Conservation (phyloP, 2,888 invertebrate genomes). For the Ephialtes manifestator region DNA sequence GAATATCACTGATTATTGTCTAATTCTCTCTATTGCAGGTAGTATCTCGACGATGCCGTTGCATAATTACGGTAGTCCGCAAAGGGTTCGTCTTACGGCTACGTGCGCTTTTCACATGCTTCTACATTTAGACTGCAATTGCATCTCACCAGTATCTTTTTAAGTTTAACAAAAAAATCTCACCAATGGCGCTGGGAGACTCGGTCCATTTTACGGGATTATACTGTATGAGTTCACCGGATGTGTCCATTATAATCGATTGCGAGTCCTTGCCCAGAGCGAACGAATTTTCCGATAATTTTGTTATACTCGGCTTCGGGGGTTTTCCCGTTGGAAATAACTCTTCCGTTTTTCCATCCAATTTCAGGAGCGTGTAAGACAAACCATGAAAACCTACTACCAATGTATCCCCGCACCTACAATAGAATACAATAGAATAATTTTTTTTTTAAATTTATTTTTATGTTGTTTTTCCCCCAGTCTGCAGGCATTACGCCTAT, state of each 20-base stretch:
- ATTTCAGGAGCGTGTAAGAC: constrained; percentile 82
- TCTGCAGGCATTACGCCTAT: no score
- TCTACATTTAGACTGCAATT: no score
- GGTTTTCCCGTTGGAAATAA: constrained; percentile 95
- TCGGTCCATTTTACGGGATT: constrained; percentile 94
- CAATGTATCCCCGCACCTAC: constrained; percentile 83
- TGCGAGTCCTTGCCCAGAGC: constrained; percentile 95
- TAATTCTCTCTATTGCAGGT: no score
- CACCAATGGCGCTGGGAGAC: constrained; percentile 90
- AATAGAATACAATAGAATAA: no score
- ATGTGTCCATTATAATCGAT: constrained; percentile 94
- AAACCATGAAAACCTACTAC: constrained; percentile 84
- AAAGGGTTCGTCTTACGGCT: no score
- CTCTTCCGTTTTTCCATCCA: constrained; percentile 91
- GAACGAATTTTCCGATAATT: constrained; percentile 91
- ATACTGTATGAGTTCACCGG: constrained; percentile 90
- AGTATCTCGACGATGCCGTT: no score
- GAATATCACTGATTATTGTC: no score
- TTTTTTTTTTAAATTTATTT: no score
- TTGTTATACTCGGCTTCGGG: constrained; percentile 94
- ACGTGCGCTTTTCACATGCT: no score
- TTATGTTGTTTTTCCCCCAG: no score
- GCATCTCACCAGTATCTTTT: no score
- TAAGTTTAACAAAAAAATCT: neutral
- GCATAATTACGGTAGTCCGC: no score